A percentile compares a stretch with the other conserved stretches of the same genome.
Evolutionary conservation across 1,140 invertebrate genomes (phyloP).

Genomic region (Atta cephalotes): DNA sequence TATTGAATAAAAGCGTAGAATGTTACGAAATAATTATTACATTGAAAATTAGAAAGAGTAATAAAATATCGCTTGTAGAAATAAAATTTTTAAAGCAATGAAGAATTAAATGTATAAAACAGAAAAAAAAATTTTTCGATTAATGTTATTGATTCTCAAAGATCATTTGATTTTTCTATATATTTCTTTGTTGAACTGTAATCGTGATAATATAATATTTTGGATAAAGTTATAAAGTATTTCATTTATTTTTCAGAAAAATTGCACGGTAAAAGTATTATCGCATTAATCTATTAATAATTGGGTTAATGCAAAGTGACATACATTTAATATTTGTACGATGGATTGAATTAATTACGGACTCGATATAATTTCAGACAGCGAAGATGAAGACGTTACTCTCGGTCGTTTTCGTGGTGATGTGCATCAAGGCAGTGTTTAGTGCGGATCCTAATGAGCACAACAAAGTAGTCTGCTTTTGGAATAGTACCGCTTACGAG

Average conservation of each 20-base stretch:
- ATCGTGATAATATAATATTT: background rate
- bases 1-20: background rate
- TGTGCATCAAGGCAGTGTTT: conserved; percentile 64
- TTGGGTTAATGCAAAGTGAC: background rate
- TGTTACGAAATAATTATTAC: background rate
- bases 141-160: background rate
- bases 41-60: background rate
- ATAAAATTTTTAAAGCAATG: background rate
- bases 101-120: background rate
- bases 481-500: conserved; percentile 85
- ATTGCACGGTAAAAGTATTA: background rate
- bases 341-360: conserved; percentile 33
- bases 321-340: conserved; percentile 2
- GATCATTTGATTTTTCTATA: background rate
- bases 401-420: conserved; percentile 67
- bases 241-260: background rate
- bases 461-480: conserved; percentile 86
- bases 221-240: background rate
- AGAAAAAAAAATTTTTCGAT: background rate
- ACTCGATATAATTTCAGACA: conserved; percentile 39
- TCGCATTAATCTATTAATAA: background rate
- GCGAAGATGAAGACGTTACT: conserved; percentile 75
- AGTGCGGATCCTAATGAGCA: conserved; percentile 78
- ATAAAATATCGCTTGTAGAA: background rate
- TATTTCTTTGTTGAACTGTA: background rate